These are phyloP conservation scores for Metridium senile DNA, from an alignment of 92 coral and sea anemone genomes.

Conservation along the genomic window DNA sequence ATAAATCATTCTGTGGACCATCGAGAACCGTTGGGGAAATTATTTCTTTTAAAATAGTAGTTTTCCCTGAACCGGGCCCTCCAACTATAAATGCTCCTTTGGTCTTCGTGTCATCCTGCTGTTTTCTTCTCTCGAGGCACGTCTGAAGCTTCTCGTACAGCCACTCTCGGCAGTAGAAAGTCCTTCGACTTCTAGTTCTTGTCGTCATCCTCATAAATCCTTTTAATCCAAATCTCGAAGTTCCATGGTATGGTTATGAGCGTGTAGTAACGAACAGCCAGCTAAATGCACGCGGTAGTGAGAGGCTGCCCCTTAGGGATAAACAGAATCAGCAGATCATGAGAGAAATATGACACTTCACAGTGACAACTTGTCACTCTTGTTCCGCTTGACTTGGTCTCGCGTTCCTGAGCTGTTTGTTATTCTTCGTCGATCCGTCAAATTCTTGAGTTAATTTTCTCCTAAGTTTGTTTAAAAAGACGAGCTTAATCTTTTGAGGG, in stretches of 20 bases:
- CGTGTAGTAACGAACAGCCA: conserved; percentile 24
- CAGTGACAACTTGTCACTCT: conserved; percentile 39
- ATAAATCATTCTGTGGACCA: conserved; percentile 66
- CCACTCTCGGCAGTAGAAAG: conserved; percentile 97
- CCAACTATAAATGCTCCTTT: conserved; percentile 94
- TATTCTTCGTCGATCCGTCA: conserved; percentile 29
- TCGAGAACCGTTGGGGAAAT: conserved; percentile 75
- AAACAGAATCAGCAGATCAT: conserved; percentile 26
- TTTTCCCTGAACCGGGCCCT: conserved; percentile 97
- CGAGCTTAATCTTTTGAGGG: conserved; percentile 21
- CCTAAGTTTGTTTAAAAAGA: conserved; percentile 21
- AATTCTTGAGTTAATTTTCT: conserved; percentile 22
- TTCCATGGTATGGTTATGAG: conserved; percentile 3
- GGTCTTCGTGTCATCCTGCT: conserved; percentile 77
- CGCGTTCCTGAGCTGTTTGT: conserved; percentile 42
- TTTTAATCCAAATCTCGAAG: conserved; percentile 7
- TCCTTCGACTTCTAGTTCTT: conserved; percentile 45
- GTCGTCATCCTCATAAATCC: conserved; percentile 54
- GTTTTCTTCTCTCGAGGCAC: conserved; percentile 75
- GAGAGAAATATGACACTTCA: conserved; percentile 39
- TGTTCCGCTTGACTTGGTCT: conserved; percentile 28
- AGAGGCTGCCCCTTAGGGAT: conserved; percentile 35
- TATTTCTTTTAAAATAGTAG: conserved; percentile 77
- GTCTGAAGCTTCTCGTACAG: conserved; percentile 87
- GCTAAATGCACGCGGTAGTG: conserved; percentile 22